Evolutionary conservation across 2,888 invertebrate species (phyloP), one percentile per base, ranked within the genome.

Genomic region (Pyrochroa serraticornis): DNA sequence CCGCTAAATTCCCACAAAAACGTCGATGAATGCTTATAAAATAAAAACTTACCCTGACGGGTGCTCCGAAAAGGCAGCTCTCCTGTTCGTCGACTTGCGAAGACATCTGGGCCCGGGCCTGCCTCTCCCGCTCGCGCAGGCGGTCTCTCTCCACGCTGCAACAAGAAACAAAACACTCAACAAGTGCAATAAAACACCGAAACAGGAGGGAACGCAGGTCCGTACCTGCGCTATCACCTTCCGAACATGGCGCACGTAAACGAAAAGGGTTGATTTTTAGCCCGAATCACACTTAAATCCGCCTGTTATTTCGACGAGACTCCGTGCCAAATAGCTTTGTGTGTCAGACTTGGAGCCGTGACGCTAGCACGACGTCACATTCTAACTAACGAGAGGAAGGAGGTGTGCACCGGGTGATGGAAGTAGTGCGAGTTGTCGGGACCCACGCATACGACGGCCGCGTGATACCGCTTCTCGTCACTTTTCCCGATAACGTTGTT

Each of bases 41-140:
- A 2, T 3, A 6, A 33, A 44, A 9, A 83, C 84, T 85, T 75
- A 87, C 87, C 82, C 82, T 82, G 78, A 86, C 83, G 66, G 85
- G 88, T 75, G 84, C 87, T 77, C 83, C 86, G 80, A 87, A 87
- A 68, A 87, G 83, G 75, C 82, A 85, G 79, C 82, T 82, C 80
- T 83, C 85, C 80, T 82, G 83, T 80, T 83, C 85, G 72, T 83
- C 82, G 72, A 81, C 82, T 72, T 81, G 83, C 75, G 84, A 84
- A 84, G 87, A 86, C 84, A 89, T 88, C 82, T 87, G 88, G 77
- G 87, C 88, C 79, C 89, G 86, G 81, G 88, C 88, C 81, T 87
- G 87, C 74, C 89, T 84, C 81, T 90, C 89, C 83, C 87, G 85
- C 83, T 90, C 89, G 71, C 90, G 87, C 79, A 88, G 86, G 78